phyloP scores from a whole-genome alignment of 2,888 invertebrate genomes.

The Timema podura region DNA sequence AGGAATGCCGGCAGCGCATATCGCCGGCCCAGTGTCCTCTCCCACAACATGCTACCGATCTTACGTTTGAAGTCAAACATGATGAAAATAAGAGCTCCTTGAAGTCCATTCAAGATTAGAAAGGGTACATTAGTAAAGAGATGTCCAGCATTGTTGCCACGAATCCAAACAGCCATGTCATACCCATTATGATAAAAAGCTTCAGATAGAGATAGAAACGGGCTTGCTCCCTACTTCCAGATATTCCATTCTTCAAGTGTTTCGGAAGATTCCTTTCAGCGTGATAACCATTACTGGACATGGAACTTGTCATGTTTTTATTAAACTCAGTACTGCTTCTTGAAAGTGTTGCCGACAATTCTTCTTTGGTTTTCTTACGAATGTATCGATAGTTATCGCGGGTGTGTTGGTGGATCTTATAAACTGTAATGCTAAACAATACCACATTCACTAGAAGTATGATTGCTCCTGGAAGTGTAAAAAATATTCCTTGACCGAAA shows the following conservation, averaged over 20 bases:
- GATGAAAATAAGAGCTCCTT: conserved; percentile 46
- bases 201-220: conserved; percentile 42
- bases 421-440: conserved; percentile 42
- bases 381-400: conserved; percentile 28
- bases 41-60: conserved; percentile 36
- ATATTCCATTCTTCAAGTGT: neutral
- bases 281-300: too few relatives aligned
- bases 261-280: too few relatives aligned
- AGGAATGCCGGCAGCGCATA: neutral
- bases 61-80: conserved; percentile 41
- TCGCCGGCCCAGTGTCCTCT: conserved; percentile 16
- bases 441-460: conserved; percentile 42
- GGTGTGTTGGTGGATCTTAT: conserved; percentile 34
- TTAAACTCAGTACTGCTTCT: neutral
- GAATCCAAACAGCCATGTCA: conserved; percentile 47
- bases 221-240: conserved; percentile 28
- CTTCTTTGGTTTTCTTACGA: conserved; percentile 22
- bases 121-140: conserved; percentile 45
- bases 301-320: too few relatives aligned
- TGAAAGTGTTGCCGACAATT: conserved; percentile 16
- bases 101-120: conserved; percentile 46
- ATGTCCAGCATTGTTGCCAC: conserved; percentile 41
- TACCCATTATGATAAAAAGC: conserved; percentile 46
- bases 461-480: conserved; percentile 43
- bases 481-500: conserved; percentile 42